Percentiles rank a stretch among this genome's conserved stretches.
Conservation (phyloP, 2,113 vertebrate genomes). For the Oryzias curvinotus region DNA sequence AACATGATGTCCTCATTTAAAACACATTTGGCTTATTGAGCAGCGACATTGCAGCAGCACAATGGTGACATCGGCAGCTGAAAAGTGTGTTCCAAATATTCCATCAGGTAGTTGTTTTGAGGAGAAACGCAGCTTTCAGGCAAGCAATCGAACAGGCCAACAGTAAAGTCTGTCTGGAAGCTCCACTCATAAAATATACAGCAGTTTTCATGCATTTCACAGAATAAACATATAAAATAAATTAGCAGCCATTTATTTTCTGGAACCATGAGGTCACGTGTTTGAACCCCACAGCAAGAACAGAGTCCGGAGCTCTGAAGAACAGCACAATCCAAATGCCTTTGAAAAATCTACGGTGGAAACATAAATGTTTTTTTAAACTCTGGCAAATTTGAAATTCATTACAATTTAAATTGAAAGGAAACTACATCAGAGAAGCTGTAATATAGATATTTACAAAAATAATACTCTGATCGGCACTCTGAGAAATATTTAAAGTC, state of each 20-base stretch:
- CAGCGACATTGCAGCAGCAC: constrained; percentile 30
- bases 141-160: constrained; percentile 4
- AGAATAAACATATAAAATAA: constrained; percentile 49
- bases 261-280: constrained; percentile 31
- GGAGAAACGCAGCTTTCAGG: neutral
- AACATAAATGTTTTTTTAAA: constrained; percentile 15
- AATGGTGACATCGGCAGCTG: neutral
- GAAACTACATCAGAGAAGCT: constrained; percentile 37
- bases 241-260: constrained; percentile 59
- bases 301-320: constrained; percentile 40
- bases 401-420: constrained; percentile 50
- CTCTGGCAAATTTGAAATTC: constrained; percentile 59
- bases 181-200: constrained; percentile 25
- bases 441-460: constrained; percentile 61
- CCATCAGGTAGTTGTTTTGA: neutral
- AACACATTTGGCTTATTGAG: constrained; percentile 14
- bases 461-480: constrained; percentile 38
- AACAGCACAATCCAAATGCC: constrained; percentile 43
- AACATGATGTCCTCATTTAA: neutral
- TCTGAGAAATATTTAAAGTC: constrained; percentile 21
- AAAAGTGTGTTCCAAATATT: constrained; percentile 1
- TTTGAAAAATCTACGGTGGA: constrained; percentile 42
- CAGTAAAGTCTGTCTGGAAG: constrained; percentile 1
- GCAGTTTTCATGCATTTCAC: constrained; percentile 28
- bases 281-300: constrained; percentile 50